phyloP scores from a whole-genome alignment of 2,888 invertebrate genomes.

The Loripinus fragilis region DNA sequence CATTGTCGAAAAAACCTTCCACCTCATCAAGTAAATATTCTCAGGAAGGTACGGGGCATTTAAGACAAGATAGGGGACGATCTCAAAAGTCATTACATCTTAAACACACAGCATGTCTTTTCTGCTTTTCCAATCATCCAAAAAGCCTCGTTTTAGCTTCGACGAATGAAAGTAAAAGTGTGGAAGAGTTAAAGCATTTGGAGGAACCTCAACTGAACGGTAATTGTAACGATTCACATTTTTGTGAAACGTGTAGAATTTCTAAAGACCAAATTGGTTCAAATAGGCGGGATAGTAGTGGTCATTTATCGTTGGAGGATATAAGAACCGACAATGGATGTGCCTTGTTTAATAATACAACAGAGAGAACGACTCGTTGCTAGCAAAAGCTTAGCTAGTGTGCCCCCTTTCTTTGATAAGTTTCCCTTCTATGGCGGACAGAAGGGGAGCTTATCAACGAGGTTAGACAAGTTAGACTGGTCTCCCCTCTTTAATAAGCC shows the following conservation, averaged over 20 bases:
- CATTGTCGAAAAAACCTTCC: background rate
- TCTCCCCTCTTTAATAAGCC: too few species aligned
- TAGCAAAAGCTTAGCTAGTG: background rate
- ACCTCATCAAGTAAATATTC: background rate
- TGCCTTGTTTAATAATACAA: background rate
- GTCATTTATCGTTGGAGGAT: constrained; percentile 1
- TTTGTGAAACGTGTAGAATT: background rate
- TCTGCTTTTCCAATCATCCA: constrained; percentile 23
- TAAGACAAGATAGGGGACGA: background rate
- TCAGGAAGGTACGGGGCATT: background rate
- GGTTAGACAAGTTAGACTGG: too few species aligned
- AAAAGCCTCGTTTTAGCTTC: background rate
- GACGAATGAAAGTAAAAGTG: constrained; percentile 1
- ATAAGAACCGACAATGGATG: background rate
- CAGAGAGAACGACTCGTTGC: background rate
- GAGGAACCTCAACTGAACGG: background rate
- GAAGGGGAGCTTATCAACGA: too few species aligned
- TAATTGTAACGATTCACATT: background rate
- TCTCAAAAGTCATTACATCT: background rate
- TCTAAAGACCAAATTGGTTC: background rate
- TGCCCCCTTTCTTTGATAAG: too few species aligned
- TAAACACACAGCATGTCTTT: constrained; percentile 24
- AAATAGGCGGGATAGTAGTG: background rate
- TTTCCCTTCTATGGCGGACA: too few species aligned
- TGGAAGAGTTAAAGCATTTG: background rate